Evolutionary conservation across 2,888 invertebrate genomes (phyloP).

Genomic region (Tetragonisca angustula): DNA sequence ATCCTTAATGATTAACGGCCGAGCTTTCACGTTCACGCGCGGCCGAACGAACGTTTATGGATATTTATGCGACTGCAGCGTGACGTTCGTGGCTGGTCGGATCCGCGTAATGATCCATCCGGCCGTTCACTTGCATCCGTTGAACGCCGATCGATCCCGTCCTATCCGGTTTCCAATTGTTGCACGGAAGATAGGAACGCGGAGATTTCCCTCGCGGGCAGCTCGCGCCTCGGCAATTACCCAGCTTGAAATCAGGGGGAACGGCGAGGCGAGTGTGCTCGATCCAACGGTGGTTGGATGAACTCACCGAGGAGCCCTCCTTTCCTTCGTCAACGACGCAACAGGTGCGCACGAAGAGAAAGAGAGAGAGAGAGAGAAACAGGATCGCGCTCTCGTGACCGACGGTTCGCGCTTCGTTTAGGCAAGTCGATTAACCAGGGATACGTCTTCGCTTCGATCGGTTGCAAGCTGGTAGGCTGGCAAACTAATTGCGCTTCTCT

Average conservation of each 20-base stretch:
- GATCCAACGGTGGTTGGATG: slow-evolving; percentile 21
- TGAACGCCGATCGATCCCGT: slow-evolving; percentile 30
- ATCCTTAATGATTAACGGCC: slow-evolving; percentile 81
- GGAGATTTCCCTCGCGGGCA: slow-evolving; percentile 38
- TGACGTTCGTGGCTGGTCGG: slow-evolving; percentile 50
- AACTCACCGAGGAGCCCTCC: neutral
- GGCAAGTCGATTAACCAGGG: slow-evolving; percentile 28
- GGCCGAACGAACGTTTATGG: slow-evolving; percentile 77
- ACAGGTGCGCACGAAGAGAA: slow-evolving; percentile 30
- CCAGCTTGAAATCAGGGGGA: neutral
- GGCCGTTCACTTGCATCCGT: slow-evolving; percentile 41
- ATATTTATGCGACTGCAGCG: slow-evolving; percentile 77
- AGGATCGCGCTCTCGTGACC: slow-evolving; percentile 31
- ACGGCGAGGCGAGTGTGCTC: neutral
- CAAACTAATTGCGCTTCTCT: slow-evolving; percentile 40
- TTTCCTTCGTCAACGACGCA: slow-evolving; percentile 18
- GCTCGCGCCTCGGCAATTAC: slow-evolving; percentile 28
- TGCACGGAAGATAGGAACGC: slow-evolving; percentile 31
- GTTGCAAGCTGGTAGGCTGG: neutral
- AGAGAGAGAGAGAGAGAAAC: neutral
- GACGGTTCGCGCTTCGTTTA: slow-evolving; percentile 38
- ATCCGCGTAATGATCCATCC: slow-evolving; percentile 67
- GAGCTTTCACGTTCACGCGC: slow-evolving; percentile 63
- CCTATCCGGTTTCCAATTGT: slow-evolving; percentile 56
- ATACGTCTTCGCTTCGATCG: slow-evolving; percentile 32